Percentiles rank a stretch among this genome's conserved stretches.
These are phyloP conservation scores for Drosophila yooni DNA, from an alignment of 2,888 invertebrate species.

Conservation along the genomic window DNA sequence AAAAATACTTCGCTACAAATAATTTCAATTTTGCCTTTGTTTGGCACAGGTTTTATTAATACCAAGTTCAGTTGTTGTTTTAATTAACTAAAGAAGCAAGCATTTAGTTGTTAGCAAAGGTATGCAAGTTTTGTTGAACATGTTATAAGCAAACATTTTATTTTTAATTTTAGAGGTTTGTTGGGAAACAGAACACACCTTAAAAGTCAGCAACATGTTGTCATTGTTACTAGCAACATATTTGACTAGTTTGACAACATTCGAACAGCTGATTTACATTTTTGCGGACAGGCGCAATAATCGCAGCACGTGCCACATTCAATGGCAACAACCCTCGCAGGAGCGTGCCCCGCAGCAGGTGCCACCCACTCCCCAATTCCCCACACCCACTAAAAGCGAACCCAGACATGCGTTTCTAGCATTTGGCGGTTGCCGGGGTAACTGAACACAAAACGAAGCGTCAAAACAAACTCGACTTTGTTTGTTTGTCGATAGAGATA, in stretches of 20 bases:
- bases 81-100: constrained; percentile 13
- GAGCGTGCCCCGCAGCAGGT: not conserved
- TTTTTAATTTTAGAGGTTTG: not conserved
- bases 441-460: constrained; percentile 60
- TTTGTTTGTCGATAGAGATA: constrained; percentile 34
- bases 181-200: not conserved
- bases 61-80: constrained; percentile 67
- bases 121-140: not conserved
- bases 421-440: constrained; percentile 69
- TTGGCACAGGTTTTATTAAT: constrained; percentile 14
- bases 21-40: not conserved
- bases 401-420: constrained; percentile 66
- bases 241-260: constrained; percentile 20
- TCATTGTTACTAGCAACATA: constrained; percentile 8
- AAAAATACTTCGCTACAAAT: not conserved
- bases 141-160: not conserved
- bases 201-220: constrained; percentile 22
- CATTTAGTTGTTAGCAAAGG: not conserved
- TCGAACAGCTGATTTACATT: constrained; percentile 57
- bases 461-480: constrained; percentile 72
- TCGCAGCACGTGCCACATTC: constrained; percentile 59
- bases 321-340: constrained; percentile 51
- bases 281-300: constrained; percentile 64
- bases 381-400: constrained; percentile 4
- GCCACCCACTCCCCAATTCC: not conserved